A percentile compares a stretch with the other conserved stretches of the same genome.
These are phyloP conservation scores for Chauna torquata DNA, from an alignment of 2,113 vertebrate genomes.

Conservation along the genomic window DNA sequence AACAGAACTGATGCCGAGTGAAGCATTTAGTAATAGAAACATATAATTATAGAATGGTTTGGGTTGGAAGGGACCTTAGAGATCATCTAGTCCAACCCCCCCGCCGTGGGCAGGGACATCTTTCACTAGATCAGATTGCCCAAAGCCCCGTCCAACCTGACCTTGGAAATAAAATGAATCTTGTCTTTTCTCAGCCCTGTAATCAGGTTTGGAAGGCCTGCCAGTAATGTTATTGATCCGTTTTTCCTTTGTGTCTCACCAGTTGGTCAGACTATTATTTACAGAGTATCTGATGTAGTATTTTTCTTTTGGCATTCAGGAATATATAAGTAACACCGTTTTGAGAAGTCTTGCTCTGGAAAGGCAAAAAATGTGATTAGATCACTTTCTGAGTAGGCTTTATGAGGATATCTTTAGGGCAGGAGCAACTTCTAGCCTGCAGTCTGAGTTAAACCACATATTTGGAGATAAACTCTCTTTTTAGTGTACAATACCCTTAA, in stretches of 20 bases:
- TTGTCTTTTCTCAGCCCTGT: background rate
- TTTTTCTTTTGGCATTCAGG: background rate
- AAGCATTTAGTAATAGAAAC: background rate
- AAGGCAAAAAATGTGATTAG: background rate
- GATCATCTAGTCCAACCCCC: too few species aligned
- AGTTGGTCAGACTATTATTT: slow-evolving; percentile 42
- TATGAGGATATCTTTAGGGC: background rate
- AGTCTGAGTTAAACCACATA: background rate
- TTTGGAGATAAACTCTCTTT: background rate
- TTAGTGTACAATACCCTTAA: background rate
- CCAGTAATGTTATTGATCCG: background rate
- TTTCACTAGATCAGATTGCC: too few species aligned
- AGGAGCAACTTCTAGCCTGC: background rate
- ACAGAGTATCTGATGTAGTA: background rate
- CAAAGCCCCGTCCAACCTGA: too few species aligned
- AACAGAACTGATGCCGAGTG: background rate
- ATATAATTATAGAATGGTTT: too few species aligned
- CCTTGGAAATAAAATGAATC: slow-evolving; percentile 21
- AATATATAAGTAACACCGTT: background rate
- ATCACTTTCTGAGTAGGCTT: background rate
- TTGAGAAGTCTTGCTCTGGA: background rate
- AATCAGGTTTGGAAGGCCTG: background rate
- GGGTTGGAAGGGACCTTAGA: too few species aligned
- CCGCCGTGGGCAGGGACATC: too few species aligned
- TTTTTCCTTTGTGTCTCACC: slow-evolving; percentile 20